A percentile compares a stretch with the other conserved stretches of the same genome.
These are phyloP conservation scores for Limnodromus scolopaceus DNA, from an alignment of 2,797 vertebrate species.

Conservation along the genomic window DNA sequence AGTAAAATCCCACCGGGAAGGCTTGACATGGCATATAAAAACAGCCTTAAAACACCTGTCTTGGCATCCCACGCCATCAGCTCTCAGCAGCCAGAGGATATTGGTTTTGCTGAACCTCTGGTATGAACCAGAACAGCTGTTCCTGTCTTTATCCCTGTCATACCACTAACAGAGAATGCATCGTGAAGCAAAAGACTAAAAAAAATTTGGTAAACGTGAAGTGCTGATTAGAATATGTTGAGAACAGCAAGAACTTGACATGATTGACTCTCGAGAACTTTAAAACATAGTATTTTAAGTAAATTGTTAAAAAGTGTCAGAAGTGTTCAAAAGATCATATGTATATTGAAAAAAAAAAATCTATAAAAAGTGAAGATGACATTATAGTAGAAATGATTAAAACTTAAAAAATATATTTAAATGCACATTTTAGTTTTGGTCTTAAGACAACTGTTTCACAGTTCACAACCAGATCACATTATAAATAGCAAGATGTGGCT, in stretches of 20 bases:
- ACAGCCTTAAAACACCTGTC: background rate
- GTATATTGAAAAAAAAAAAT: background rate
- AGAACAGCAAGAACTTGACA: background rate
- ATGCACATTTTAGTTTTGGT: background rate
- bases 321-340: background rate
- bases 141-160: background rate
- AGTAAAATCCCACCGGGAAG: background rate
- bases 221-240: background rate
- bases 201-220: background rate
- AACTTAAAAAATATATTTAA: background rate
- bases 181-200: background rate
- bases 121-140: background rate
- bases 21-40: background rate
- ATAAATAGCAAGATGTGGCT: background rate
- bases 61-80: background rate
- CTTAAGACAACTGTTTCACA: background rate
- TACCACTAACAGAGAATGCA: background rate
- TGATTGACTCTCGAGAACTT: constrained; percentile 1
- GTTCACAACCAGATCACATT: background rate
- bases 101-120: background rate
- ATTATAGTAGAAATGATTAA: background rate
- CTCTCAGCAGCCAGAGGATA: background rate
- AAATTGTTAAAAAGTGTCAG: background rate
- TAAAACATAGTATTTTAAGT: background rate
- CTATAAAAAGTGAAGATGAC: background rate